These are phyloP conservation scores for Myiotriccus ornatus DNA, from an alignment of 2,797 vertebrate species.

Conservation along the genomic window DNA sequence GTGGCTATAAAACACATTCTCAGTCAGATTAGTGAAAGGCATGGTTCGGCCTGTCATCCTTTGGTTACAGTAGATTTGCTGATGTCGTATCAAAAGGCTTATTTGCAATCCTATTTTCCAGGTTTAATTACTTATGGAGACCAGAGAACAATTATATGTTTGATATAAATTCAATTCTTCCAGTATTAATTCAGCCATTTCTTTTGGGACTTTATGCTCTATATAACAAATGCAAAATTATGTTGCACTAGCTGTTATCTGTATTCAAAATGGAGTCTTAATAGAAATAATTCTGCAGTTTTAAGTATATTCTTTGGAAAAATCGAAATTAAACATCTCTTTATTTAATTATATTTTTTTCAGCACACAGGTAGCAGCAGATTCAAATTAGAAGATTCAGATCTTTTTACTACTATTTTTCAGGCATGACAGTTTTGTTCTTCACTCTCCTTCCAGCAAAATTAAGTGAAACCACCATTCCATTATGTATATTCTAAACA, in stretches of 20 bases:
- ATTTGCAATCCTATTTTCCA: constrained; percentile 59
- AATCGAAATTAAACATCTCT: not conserved
- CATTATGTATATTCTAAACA: constrained; percentile 29
- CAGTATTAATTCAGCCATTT: constrained; percentile 25
- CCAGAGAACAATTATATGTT: constrained; percentile 26
- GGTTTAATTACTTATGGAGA: constrained; percentile 67
- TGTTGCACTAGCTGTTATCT: constrained; percentile 12
- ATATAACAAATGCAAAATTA: constrained; percentile 45
- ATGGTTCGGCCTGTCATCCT: constrained; percentile 1
- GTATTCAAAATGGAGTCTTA: constrained; percentile 34
- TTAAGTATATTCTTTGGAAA: constrained; percentile 21
- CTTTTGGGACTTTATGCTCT: not conserved
- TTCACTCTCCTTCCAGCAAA: constrained; percentile 6
- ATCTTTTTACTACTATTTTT: constrained; percentile 34
- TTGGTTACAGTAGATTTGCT: constrained; percentile 42
- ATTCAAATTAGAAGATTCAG: not conserved
- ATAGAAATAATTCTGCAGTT: constrained; percentile 39
- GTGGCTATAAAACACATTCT: not conserved
- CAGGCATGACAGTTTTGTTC: constrained; percentile 23
- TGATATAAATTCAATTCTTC: not conserved
- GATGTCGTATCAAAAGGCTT: constrained; percentile 53
- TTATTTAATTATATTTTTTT: not conserved
- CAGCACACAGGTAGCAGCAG: not conserved
- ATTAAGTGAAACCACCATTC: not conserved
- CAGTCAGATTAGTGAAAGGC: constrained; percentile 50